Evolutionary conservation across 1,140 invertebrate species (phyloP), one percentile per base, ranked within the genome.

Genomic region (Procambarus clarkii): DNA sequence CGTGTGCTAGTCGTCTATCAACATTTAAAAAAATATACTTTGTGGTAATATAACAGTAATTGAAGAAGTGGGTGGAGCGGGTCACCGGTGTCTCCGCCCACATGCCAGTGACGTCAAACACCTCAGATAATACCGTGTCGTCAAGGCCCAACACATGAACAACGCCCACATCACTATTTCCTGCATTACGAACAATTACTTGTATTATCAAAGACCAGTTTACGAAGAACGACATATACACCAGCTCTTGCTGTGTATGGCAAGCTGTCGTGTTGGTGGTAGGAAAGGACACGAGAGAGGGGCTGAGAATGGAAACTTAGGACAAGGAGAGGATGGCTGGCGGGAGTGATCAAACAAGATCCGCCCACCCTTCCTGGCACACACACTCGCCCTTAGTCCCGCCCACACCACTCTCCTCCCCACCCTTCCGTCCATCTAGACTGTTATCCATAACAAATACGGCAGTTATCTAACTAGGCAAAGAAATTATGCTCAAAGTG

Each of bases 101-200:
- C 85, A 86, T 50, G 34, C 50, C 48, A 9, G 74, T 86, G 85
- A 86, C 85, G 85, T 86, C 85, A 86, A 13, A 54, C 85, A 71
- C 60, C 58, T 58, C 50, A 34, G 79, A 81, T 48, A 86, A 86
- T 11, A 86, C 9, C n/a, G 48, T 86, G 85, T 78, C 50, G 85
- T 74, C 76, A 78, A 58, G 71, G 71, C 71, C 48, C 46, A 48
- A 69, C n/a, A 83, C 58, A 83, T 69, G 81, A 83, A 69, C 81
- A 69, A 83, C 81, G 81, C 81, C 81, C 81, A 83, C 81, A 69
- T 83, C 81, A 83, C 24, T 64, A 83, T 83, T 83, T 83, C 81
- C 81, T 82, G 81, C 58, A 83, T 83, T 69, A 83, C 58, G 46
- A 83, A 18, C 34, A 24, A 60, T n/a, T 69, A 18, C n/a, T 83